phyloP scores from a whole-genome alignment of 2,888 invertebrate genomes.

The Schrankia costaestrigalis region DNA sequence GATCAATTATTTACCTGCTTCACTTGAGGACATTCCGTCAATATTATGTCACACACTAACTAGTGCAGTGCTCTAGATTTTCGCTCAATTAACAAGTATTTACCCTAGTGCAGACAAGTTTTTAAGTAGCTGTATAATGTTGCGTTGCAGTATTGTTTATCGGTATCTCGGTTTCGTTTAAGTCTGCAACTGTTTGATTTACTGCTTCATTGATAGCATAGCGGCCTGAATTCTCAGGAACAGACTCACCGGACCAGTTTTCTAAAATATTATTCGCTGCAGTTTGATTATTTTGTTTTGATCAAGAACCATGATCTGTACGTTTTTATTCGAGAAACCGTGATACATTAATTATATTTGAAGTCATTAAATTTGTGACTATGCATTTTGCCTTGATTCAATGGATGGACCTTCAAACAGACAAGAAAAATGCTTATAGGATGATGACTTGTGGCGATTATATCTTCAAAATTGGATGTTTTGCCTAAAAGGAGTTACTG shows the following conservation, averaged over 20 bases:
- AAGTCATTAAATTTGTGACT: too few species aligned
- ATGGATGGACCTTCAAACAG: slow-evolving; percentile 20
- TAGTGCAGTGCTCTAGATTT: slow-evolving; percentile 51
- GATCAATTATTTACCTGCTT: slow-evolving; percentile 66
- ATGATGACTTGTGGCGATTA: slow-evolving; percentile 10
- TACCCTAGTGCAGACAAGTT: slow-evolving; percentile 29
- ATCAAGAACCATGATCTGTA: too few species aligned
- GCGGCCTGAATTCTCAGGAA: slow-evolving; percentile 49
- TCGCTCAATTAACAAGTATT: slow-evolving; percentile 50
- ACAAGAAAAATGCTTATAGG: slow-evolving; percentile 9
- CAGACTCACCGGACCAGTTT: slow-evolving; percentile 50
- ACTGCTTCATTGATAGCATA: slow-evolving; percentile 43
- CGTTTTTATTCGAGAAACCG: too few species aligned
- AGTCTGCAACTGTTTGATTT: slow-evolving; percentile 39
- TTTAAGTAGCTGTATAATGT: slow-evolving; percentile 36
- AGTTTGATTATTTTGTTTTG: slow-evolving; percentile 15
- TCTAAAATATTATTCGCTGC: slow-evolving; percentile 28
- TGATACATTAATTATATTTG: too few species aligned
- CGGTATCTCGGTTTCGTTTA: slow-evolving; percentile 35
- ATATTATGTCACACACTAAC: slow-evolving; percentile 51
- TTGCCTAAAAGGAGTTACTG: slow-evolving; percentile 67
- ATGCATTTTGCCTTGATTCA: too few species aligned
- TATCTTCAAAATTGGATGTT: slow-evolving; percentile 44
- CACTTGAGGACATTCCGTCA: slow-evolving; percentile 43
- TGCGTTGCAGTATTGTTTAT: slow-evolving; percentile 29